Percentiles rank a stretch among this genome's conserved stretches.
Evolutionary conservation across 2,113 vertebrate species (phyloP).

Genomic region (Rhynchomys soricoides): DNA sequence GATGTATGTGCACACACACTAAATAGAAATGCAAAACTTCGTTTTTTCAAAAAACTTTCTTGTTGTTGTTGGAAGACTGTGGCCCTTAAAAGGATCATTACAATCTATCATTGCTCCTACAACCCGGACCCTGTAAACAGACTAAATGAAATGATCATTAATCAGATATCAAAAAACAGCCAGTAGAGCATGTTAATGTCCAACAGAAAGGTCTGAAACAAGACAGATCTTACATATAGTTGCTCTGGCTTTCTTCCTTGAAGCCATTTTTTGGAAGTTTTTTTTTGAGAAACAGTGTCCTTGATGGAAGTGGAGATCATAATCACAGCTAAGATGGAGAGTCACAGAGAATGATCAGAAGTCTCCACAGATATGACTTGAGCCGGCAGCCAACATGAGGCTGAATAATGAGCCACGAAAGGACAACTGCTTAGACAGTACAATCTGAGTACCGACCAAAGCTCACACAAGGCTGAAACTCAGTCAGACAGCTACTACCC

Average conservation of each 20-base stretch:
- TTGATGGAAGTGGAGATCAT: neutral
- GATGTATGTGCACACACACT: neutral
- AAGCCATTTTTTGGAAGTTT: neutral
- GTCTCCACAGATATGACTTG: neutral
- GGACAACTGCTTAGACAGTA: neutral
- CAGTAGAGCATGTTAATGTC: neutral
- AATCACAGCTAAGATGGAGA: neutral
- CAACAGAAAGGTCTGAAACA: slow-evolving; percentile 28
- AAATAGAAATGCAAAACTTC: neutral
- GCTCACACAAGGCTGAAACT: neutral
- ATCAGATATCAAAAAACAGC: neutral
- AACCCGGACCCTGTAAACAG: neutral
- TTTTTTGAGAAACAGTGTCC: neutral
- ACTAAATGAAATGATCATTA: neutral
- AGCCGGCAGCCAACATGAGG: neutral
- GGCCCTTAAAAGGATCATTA: neutral
- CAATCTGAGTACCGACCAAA: neutral
- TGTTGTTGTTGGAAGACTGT: neutral
- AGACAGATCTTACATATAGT: neutral
- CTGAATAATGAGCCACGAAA: neutral
- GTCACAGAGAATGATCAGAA: slow-evolving; percentile 35
- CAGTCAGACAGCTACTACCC: neutral
- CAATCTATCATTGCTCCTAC: neutral
- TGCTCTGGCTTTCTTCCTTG: neutral
- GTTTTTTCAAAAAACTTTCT: neutral